These are phyloP conservation scores for Leuciscus waleckii DNA, from an alignment of 2,797 vertebrate genomes.

Conservation along the genomic window DNA sequence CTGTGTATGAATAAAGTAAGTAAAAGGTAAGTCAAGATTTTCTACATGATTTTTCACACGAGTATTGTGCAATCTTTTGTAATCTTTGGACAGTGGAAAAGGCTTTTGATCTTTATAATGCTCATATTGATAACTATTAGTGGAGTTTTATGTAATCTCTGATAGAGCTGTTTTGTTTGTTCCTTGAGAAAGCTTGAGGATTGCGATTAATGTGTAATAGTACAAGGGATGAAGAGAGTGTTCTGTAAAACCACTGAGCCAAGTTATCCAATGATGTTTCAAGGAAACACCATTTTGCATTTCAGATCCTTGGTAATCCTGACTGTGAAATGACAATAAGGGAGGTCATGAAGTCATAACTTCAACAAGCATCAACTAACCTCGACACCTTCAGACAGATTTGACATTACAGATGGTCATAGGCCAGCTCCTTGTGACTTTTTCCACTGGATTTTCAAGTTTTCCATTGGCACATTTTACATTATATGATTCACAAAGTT, in stretches of 20 bases:
- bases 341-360: slow-evolving; percentile 15
- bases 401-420: slow-evolving; percentile 4
- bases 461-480: slow-evolving; percentile 10
- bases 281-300: slow-evolving; percentile 26
- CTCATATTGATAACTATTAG: slow-evolving; percentile 39
- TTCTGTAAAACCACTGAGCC: slow-evolving; percentile 1
- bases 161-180: neutral
- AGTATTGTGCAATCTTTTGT: slow-evolving; percentile 22
- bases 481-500: slow-evolving; percentile 11
- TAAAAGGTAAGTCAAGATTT: neutral
- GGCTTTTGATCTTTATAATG: slow-evolving; percentile 29
- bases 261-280: slow-evolving; percentile 44
- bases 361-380: slow-evolving; percentile 2
- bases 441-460: slow-evolving; percentile 15
- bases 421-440: slow-evolving; percentile 14
- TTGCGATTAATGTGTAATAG: slow-evolving; percentile 47
- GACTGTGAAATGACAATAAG: neutral
- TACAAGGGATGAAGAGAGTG: neutral
- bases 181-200: neutral
- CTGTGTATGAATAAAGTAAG: slow-evolving; percentile 19
- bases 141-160: slow-evolving; percentile 25
- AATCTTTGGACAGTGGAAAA: slow-evolving; percentile 32
- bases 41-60: neutral
- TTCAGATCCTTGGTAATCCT: slow-evolving; percentile 30
- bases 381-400: neutral